phyloP scores from a whole-genome alignment of 2,888 invertebrate genomes.

The Drosophila incognita region DNA sequence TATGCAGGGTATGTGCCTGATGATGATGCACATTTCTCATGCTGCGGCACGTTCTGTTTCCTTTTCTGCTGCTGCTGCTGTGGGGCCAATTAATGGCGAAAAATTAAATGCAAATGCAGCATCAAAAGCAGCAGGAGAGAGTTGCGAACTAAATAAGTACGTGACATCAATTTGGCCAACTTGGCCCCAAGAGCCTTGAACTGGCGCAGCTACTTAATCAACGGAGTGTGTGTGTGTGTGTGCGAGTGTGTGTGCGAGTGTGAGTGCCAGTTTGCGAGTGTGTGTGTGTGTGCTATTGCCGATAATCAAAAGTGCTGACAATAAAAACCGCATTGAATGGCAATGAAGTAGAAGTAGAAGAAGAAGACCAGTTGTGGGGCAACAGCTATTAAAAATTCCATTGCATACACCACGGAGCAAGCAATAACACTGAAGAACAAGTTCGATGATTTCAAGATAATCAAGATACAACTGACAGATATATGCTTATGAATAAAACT shows the following conservation, averaged over 20 bases:
- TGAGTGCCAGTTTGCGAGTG: conserved; percentile 3
- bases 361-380: neutral
- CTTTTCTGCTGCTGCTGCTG: conserved; percentile 32
- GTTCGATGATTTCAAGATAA: neutral
- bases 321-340: conserved; percentile 26
- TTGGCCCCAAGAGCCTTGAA: conserved; percentile 42
- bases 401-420: conserved; percentile 21
- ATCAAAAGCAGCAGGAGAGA: conserved; percentile 16
- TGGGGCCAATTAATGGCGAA: conserved; percentile 58
- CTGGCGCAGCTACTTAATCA: conserved; percentile 38
- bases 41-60: conserved; percentile 32
- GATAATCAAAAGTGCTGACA: conserved; percentile 40
- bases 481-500: neutral
- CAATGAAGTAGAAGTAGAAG: conserved; percentile 16
- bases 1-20: conserved; percentile 3
- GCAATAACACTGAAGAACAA: neutral
- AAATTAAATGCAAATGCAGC: conserved; percentile 52
- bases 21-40: conserved; percentile 29
- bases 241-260: conserved; percentile 3
- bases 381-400: conserved; percentile 14
- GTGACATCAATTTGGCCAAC: conserved; percentile 58
- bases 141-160: conserved; percentile 41
- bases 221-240: neutral
- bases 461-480: neutral
- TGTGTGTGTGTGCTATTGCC: conserved; percentile 1